A percentile compares a stretch with the other conserved stretches of the same genome.
Evolutionary conservation across 2,797 vertebrate species (phyloP).

Genomic region (Paguma larvata): DNA sequence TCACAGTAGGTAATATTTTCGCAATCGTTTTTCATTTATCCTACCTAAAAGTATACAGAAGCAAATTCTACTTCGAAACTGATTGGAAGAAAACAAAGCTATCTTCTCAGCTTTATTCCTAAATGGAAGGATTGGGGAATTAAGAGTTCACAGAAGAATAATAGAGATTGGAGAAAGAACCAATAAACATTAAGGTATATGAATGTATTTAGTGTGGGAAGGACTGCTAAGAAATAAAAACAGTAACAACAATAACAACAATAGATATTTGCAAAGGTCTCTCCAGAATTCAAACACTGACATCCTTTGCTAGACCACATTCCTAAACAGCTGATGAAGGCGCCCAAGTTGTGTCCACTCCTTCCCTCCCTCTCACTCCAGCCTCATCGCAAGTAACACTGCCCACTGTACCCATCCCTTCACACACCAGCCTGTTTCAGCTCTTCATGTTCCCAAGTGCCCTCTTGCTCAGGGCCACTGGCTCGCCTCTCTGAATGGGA

Average conservation of each 20-base stretch:
- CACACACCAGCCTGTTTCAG: not conserved
- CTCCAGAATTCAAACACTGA: not conserved
- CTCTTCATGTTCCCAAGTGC: not conserved
- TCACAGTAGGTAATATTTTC: conserved; percentile 58
- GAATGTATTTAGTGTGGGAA: not conserved
- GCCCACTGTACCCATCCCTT: not conserved
- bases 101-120: conserved; percentile 50
- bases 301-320: not conserved
- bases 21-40: conserved; percentile 57
- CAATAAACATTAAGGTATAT: not conserved
- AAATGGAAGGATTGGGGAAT: conserved; percentile 21
- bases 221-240: not conserved
- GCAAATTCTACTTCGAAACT: conserved; percentile 57
- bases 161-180: not conserved
- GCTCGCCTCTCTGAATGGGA: not conserved
- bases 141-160: not conserved
- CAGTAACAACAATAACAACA: not conserved
- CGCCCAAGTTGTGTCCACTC: no score
- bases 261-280: not conserved
- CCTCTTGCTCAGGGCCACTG: not conserved
- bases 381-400: rapidly evolving
- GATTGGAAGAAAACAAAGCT: conserved; percentile 61
- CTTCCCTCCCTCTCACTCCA: not conserved
- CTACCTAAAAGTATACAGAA: conserved; percentile 49
- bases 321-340: not conserved